Conservation (phyloP, 2,113 vertebrate genomes). For the Ursus arctos region DNA sequence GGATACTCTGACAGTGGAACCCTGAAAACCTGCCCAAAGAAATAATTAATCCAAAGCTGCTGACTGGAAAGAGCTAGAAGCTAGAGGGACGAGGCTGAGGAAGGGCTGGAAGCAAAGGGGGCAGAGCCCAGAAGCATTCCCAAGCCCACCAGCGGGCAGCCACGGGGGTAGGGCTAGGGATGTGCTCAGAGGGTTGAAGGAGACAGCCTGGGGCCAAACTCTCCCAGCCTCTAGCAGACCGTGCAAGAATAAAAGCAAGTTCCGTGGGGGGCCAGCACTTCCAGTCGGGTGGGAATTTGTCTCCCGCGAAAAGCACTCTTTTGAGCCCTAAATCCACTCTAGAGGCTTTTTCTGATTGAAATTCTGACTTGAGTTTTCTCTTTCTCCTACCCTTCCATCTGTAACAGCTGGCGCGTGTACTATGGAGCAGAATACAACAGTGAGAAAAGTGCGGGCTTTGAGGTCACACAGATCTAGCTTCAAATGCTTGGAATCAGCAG, state of each 20-base stretch:
- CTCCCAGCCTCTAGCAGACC: background rate
- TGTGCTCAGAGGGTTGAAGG: background rate
- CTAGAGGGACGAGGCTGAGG: background rate
- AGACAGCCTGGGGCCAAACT: background rate
- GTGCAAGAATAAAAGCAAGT: background rate
- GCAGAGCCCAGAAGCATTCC: background rate
- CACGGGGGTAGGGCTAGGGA: background rate
- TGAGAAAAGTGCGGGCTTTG: background rate
- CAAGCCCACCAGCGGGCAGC: background rate
- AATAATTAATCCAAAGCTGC: background rate
- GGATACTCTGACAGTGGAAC: background rate
- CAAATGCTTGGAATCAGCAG: background rate
- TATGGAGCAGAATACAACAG: background rate
- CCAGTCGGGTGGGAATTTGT: background rate
- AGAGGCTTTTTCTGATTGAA: background rate
- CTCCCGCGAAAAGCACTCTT: background rate
- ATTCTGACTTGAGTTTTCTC: background rate
- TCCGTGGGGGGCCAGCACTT: background rate
- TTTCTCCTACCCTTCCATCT: background rate
- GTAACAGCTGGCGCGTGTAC: background rate
- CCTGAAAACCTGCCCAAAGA: constrained; percentile 5
- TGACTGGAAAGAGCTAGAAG: background rate
- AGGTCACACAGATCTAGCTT: background rate
- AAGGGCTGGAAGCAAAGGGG: background rate
- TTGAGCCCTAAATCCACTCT: background rate